phyloP scores from a whole-genome alignment of 2,888 invertebrate species.

The Poecilobothrus nobilitatus region DNA sequence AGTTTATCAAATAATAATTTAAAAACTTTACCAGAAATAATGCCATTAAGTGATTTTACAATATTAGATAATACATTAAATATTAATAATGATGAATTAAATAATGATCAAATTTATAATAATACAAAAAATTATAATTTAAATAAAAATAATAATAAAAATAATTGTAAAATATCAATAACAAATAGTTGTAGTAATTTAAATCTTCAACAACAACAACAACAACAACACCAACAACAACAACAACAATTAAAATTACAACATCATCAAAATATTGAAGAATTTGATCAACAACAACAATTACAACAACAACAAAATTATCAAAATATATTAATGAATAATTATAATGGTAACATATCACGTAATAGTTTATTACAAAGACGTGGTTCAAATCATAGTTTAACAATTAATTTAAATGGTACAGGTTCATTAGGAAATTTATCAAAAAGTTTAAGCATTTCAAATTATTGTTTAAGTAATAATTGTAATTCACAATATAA shows the following conservation, averaged over 20 bases:
- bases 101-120: no score
- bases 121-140: no score
- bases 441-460: slow-evolving; percentile 46
- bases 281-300: slow-evolving; percentile 18
- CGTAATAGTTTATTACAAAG: slow-evolving; percentile 47
- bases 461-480: slow-evolving; percentile 37
- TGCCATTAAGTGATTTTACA: no score
- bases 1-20: no score
- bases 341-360: slow-evolving; percentile 28
- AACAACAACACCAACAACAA: no score
- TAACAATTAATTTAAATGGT: slow-evolving; percentile 50
- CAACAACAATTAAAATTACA: slow-evolving; percentile 34
- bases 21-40: no score
- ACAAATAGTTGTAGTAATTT: no score
- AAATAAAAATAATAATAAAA: no score
- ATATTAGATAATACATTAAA: no score
- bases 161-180: no score
- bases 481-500: slow-evolving; percentile 40
- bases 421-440: slow-evolving; percentile 49
- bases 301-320: no score
- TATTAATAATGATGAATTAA: no score
- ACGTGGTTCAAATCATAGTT: slow-evolving; percentile 54
- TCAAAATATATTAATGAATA: neutral
- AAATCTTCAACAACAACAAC: slow-evolving; percentile 30
- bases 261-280: slow-evolving; percentile 32